Evolutionary conservation across 2,113 vertebrate species (phyloP).

Genomic region (Plecotus auritus): DNA sequence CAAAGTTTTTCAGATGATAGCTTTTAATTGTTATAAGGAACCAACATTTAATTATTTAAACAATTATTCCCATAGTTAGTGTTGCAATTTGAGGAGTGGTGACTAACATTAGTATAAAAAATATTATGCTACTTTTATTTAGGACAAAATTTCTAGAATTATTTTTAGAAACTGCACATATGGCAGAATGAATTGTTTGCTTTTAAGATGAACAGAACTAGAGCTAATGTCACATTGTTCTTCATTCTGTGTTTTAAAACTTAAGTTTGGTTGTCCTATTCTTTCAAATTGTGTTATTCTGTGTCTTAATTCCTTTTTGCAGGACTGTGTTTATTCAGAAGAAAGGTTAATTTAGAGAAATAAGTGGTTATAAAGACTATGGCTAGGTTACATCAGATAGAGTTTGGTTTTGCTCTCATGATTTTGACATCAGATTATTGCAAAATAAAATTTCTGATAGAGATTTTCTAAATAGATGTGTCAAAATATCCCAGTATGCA

Average conservation of each 20-base stretch:
- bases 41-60: constrained; percentile 13
- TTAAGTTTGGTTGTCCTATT: not conserved
- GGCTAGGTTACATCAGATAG: not conserved
- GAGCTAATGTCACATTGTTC: not conserved
- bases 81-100: not conserved
- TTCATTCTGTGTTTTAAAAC: not conserved
- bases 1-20: not conserved
- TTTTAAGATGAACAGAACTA: constrained; percentile 35
- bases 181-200: not conserved
- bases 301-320: not conserved
- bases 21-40: not conserved
- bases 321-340: not conserved
- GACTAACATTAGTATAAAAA: not conserved
- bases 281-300: not conserved
- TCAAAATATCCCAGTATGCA: not conserved
- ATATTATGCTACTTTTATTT: not conserved
- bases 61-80: not conserved
- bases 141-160: not conserved
- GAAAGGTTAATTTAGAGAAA: constrained; percentile 4
- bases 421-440: not conserved
- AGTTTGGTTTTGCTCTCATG: not conserved
- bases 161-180: not conserved
- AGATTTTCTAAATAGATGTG: not conserved
- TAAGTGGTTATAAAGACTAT: not conserved
- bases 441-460: constrained; percentile 3